Evolutionary conservation across 2,888 invertebrate genomes (phyloP).

Genomic region (Urechis unicinctus): DNA sequence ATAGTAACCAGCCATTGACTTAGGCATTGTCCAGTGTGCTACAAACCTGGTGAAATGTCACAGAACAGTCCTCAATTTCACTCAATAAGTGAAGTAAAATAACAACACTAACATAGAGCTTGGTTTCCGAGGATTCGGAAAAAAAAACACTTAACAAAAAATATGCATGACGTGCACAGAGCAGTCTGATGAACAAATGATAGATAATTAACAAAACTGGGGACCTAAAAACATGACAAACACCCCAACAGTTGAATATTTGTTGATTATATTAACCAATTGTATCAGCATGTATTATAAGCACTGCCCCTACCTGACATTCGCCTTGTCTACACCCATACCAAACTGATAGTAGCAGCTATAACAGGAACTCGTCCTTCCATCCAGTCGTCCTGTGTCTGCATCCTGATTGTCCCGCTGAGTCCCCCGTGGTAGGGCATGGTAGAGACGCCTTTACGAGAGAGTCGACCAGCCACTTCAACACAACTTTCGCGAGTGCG

Average conservation of each 20-base stretch:
- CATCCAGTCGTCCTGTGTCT: conserved; percentile 82
- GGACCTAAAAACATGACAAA: too few species aligned
- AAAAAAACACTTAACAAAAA: neutral
- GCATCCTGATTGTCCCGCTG: conserved; percentile 59
- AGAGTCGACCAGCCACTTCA: conserved; percentile 70
- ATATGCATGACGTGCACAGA: neutral
- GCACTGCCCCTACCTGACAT: conserved; percentile 62
- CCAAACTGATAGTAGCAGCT: conserved; percentile 95
- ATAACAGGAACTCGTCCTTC: conserved; percentile 80
- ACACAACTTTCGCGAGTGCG: conserved; percentile 87
- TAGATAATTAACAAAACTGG: too few species aligned
- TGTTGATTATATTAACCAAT: too few species aligned
- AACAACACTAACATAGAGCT: too few species aligned
- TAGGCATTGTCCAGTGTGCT: conserved; percentile 92
- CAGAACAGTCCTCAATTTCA: too few species aligned
- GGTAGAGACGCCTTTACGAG: conserved; percentile 60
- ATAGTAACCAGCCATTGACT: conserved; percentile 92
- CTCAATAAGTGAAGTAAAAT: too few species aligned
- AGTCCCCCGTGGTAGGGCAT: conserved; percentile 80
- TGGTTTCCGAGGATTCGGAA: too few species aligned
- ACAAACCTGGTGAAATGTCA: conserved; percentile 84
- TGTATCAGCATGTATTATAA: too few species aligned
- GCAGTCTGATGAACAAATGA: too few species aligned
- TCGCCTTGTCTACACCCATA: conserved; percentile 97
- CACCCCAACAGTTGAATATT: too few species aligned